Evolutionary conservation across 1,140 invertebrate genomes (phyloP).

Genomic region (Anthonomus grandis): DNA sequence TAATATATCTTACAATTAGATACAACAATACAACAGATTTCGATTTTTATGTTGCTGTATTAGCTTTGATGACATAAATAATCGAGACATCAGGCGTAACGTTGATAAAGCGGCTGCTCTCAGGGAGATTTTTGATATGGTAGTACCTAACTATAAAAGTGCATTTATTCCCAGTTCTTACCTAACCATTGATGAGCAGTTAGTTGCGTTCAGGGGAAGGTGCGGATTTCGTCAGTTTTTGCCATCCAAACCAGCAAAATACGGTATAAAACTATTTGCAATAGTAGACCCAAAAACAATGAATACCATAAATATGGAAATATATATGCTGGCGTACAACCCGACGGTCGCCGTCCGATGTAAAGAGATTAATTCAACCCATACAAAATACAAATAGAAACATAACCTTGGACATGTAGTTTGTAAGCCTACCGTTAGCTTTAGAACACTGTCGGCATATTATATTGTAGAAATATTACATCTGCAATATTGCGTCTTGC

Average conservation of each 20-base stretch:
- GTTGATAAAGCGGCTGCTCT: background rate
- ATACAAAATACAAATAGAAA: too few relatives aligned
- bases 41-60: background rate
- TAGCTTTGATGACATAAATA: background rate
- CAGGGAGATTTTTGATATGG: background rate
- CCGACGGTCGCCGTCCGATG: too few relatives aligned
- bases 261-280: too few relatives aligned
- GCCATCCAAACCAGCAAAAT: background rate
- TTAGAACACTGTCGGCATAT: too few relatives aligned
- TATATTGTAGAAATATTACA: too few relatives aligned
- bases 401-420: too few relatives aligned
- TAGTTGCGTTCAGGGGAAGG: background rate
- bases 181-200: background rate
- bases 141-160: background rate
- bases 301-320: background rate
- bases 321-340: too few relatives aligned
- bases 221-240: background rate
- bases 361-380: too few relatives aligned
- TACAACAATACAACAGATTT: too few relatives aligned
- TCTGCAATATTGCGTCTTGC: too few relatives aligned
- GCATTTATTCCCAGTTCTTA: background rate
- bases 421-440: too few relatives aligned
- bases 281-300: background rate
- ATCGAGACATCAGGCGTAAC: background rate
- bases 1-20: background rate